Conservation (phyloP, 2,113 vertebrate species). For the Megaptera novaeangliae region DNA sequence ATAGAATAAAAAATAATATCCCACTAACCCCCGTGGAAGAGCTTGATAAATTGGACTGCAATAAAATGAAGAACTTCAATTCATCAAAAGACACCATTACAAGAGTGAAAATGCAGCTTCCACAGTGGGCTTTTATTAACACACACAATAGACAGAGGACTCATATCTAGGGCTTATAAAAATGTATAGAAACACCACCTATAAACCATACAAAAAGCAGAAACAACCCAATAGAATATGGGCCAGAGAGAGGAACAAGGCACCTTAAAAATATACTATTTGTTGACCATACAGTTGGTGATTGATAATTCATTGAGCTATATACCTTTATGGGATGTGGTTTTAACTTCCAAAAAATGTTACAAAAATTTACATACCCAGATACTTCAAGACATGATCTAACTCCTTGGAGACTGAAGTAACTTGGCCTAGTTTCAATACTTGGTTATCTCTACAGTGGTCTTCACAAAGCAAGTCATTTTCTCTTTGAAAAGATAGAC, state of each 20-base stretch:
- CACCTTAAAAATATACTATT: neutral
- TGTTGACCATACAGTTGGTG: neutral
- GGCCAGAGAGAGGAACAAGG: neutral
- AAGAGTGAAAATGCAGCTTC: neutral
- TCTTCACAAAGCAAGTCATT: neutral
- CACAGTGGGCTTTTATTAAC: neutral
- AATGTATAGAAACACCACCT: neutral
- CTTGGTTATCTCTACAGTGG: neutral
- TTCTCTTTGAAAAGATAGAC: conserved; percentile 30
- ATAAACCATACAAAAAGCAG: neutral
- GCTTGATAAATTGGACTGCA: neutral
- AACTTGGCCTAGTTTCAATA: conserved; percentile 29
- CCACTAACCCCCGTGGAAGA: neutral
- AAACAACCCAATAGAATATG: neutral
- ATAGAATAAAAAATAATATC: neutral
- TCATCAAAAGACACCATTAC: neutral
- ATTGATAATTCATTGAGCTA: neutral
- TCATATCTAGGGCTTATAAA: neutral
- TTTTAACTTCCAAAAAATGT: neutral
- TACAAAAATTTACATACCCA: neutral
- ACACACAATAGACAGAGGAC: neutral
- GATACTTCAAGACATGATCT: neutral
- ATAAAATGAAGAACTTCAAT: conserved; percentile 19
- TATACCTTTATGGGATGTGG: neutral
- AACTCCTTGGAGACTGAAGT: neutral